Base-by-base conservation (phyloP, 2,113 vertebrate genomes). In the Bettongia penicillata region DNA sequence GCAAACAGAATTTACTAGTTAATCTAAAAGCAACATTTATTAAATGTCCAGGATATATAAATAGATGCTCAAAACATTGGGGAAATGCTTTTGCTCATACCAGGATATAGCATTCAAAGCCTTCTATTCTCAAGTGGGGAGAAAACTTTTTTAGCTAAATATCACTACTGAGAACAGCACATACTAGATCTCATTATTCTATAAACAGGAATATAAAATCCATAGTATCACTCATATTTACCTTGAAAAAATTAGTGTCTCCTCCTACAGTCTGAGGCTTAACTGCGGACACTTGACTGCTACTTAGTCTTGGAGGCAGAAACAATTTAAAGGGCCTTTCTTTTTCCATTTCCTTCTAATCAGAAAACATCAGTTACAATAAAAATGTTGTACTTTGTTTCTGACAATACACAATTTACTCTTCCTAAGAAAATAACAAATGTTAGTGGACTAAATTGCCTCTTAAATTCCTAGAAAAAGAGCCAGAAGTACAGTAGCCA, bases 261-360 rank as follows among this genome's bases (percentile, higher is more conserved):
- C 94, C 96, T 7, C n/a, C 97, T 10, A 43, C 24, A 2, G 55
- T 96, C 93, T 98, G 97, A 0, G 98, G 98, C 24, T 95, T 98
- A 95, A 98, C 98, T 0, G 98, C 98, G 0, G 98, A 98, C 50
- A 97, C 97, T 1, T 97, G 98, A 16, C 98, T 93, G 96, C 95
- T 94, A 52, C 92, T 91, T 0, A 96, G n/a, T 16, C 96, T 92
- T 4, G 98, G 98, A 0, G 98, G 98, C 0, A 98, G 77, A 31
- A 97, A 98, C 93, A 98, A 28, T 2, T 31, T 91, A 47, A 98
- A 94, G 0, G 95, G 92, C 92, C 97, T 97, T n/a, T 95, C 96
- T 89, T 96, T 97, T 12, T 97, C 97, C 98, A 98, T 98, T n/a
- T 91, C 53, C 95, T 53, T 47, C 24, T 3, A 90, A 11, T 55